Evolutionary conservation across 2,888 invertebrate genomes (phyloP), one percentile per base, ranked within the genome.

Genomic region (Lypha dubia): DNA sequence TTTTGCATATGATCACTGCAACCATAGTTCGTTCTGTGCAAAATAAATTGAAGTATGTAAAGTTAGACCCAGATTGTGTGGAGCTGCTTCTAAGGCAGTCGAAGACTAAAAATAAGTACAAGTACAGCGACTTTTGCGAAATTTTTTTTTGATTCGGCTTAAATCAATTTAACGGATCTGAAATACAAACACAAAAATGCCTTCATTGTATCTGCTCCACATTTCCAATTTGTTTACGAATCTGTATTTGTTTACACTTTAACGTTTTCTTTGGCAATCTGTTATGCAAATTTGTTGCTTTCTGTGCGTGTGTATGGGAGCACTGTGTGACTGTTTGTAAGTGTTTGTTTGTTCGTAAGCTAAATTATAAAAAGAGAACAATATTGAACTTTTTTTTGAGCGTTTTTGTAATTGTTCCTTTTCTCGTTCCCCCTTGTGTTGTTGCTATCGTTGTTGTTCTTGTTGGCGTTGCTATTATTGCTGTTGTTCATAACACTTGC

Each of bases 401-500:
- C 60, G 38, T 60, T 79, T 71, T 51, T 49, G 9, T 63, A 24
- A 15, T 63, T 63, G n/a, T 63, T 63, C 15, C 22, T 70, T 22
- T 62, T 13, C 41, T 62, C 15, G 22, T 62, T 62, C 20, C 13
- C 22, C 15, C 2, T 62, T 20, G 1, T 20, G 17, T 41, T 53
- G 9, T n/a, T 63, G 35, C 11, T 38, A 13, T 13, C 13, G 11
- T 38, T 38, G 53, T 35, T 38, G 17, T 11, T 38, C 13, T 11
- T 11, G 38, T 35, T 38, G 22, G 1, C 13, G 38, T 13, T 38
- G 38, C 24, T 65, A 28, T 28, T 28, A 28, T 28, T 28, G 11
- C 58, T 60, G 24, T 53, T 56, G 15, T 22, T 71, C 35, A 44
- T 68, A 79, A 60, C 70, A 83, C 74, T 79, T 75, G 83, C 49